Evolutionary conservation across 2,888 invertebrate species (phyloP).

Genomic region (Drepanosiphum platanoidis): DNA sequence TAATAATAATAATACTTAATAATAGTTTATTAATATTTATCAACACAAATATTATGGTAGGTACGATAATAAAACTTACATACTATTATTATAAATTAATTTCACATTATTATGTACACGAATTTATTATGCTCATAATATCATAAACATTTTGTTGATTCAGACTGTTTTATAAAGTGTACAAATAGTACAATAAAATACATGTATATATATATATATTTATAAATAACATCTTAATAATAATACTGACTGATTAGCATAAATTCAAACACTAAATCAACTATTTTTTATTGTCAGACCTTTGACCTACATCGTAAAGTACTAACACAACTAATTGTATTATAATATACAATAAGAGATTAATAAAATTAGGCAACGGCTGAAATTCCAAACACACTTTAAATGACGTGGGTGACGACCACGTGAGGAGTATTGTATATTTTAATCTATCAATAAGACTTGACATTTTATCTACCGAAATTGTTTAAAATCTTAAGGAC

Average conservation of each 20-base stretch:
- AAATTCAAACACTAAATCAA: neutral
- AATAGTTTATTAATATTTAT: neutral
- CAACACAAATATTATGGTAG: neutral
- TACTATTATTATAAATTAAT: conserved; percentile 3
- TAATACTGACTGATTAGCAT: neutral
- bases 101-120: conserved; percentile 41
- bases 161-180: conserved; percentile 50
- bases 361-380: too few species aligned
- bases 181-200: neutral
- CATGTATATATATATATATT: neutral
- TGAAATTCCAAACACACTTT: too few species aligned
- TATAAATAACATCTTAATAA: neutral
- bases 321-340: too few species aligned
- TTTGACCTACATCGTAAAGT: too few species aligned
- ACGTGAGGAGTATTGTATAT: too few species aligned
- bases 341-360: too few species aligned
- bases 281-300: neutral
- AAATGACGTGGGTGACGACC: too few species aligned
- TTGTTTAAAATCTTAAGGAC: too few species aligned
- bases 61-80: neutral
- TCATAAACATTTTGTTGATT: conserved; percentile 59
- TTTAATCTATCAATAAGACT: too few species aligned
- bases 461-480: too few species aligned
- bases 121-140: neutral
- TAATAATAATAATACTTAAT: neutral